Evolutionary conservation across 1,140 invertebrate genomes (phyloP), one percentile per base, ranked within the genome.

Genomic region (Drosophila varians): DNA sequence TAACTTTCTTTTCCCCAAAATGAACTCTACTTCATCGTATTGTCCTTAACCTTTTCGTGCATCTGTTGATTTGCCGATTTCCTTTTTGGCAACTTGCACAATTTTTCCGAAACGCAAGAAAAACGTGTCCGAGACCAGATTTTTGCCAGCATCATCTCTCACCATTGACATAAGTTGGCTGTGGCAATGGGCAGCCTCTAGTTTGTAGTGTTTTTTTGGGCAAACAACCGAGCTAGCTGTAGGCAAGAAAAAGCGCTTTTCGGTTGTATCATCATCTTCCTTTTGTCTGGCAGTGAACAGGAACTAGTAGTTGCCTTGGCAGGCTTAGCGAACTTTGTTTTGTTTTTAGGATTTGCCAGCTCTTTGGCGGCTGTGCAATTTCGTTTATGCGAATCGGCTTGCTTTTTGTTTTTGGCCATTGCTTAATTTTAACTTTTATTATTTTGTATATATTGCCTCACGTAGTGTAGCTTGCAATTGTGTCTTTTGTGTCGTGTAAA

Each of bases 41-140:
- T 82, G 77, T 82, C 77, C 77, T 80, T 80, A 80, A 80, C 77
- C 77, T 80, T 76, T 77, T 47, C 46, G 55, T 77, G 40, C 77
- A 73, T 62, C 77, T 65, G 61, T 73, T 51, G 18, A 36, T 38
- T 62, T 82, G 54, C 53, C 61, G 61, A 66, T 66, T 66, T 66
- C 73, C 71, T 77, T 73, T 82, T 55, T 18, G 68, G 61, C 26
- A 66, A 53, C 61, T 82, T 80, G 53, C 53, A 55, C 60, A 77
- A 80, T 55, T 55, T 80, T 62, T 34, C 14, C 65, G 43, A 45
- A 73, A 55, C 51, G 12, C 36, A 40, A 43, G 60, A 55, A 80
- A 80, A 80, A 80, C 77, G 69, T 82, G 77, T 53, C 40, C 23
- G 26, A 48, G 18, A 68, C 64, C 47, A 66, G 38, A 68, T 80